phyloP scores from a whole-genome alignment of 2,888 invertebrate species.

The Hirtodrosophila histrioides region DNA sequence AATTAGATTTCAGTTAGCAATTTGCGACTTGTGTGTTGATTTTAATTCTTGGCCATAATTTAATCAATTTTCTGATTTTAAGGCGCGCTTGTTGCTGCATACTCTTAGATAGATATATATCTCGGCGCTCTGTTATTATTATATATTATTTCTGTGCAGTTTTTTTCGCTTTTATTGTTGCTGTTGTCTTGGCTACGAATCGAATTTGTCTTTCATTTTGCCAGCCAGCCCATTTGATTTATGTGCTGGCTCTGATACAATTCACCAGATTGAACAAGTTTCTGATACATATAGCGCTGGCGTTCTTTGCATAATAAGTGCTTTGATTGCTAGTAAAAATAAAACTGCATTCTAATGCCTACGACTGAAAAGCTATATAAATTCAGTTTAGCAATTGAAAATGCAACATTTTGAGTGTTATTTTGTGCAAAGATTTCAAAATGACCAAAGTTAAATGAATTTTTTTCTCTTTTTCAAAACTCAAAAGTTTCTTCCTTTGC shows the following conservation, averaged over 20 bases:
- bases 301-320: slow-evolving; percentile 3
- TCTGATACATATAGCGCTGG: slow-evolving; percentile 16
- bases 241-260: slow-evolving; percentile 44
- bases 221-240: slow-evolving; percentile 46
- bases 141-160: slow-evolving; percentile 52
- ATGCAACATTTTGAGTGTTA: too few relatives aligned
- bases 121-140: slow-evolving; percentile 54
- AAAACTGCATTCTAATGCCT: too few relatives aligned
- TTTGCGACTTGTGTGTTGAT: slow-evolving; percentile 27
- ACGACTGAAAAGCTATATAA: background rate
- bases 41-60: slow-evolving; percentile 46
- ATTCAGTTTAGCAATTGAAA: too few relatives aligned
- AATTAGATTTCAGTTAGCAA: slow-evolving; percentile 16
- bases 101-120: slow-evolving; percentile 26
- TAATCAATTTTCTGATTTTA: slow-evolving; percentile 43
- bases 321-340: too few relatives aligned
- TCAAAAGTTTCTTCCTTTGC: background rate
- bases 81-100: slow-evolving; percentile 28
- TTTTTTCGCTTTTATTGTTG: slow-evolving; percentile 30
- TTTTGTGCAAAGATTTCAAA: background rate
- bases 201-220: slow-evolving; percentile 29
- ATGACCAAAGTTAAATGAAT: too few relatives aligned
- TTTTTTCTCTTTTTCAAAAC: background rate
- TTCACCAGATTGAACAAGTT: slow-evolving; percentile 46
- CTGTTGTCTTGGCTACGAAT: slow-evolving; percentile 25